phyloP scores from a whole-genome alignment of 2,113 vertebrate genomes.

The Columba janthina region DNA sequence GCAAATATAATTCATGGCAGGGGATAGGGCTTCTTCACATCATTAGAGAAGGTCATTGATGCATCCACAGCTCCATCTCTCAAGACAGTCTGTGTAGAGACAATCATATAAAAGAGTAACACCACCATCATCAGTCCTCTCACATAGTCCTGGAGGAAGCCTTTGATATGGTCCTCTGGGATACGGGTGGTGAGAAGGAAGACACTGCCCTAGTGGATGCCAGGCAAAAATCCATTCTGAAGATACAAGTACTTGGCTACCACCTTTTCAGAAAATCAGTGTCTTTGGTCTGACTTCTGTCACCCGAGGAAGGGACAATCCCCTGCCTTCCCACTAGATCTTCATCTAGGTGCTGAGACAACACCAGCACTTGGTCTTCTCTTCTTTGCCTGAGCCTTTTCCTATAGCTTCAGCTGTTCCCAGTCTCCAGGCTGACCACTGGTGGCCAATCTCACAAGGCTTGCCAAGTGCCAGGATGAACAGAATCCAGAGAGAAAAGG shows the following conservation, averaged over 20 bases:
- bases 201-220: not conserved
- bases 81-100: not conserved
- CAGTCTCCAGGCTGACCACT: not conserved
- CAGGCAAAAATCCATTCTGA: not conserved
- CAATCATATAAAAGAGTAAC: not conserved
- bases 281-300: not conserved
- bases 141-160: not conserved
- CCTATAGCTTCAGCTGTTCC: not conserved
- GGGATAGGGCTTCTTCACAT: not conserved
- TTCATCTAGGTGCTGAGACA: not conserved
- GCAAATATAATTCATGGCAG: not conserved
- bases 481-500: not conserved
- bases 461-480: not conserved
- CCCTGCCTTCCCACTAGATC: not conserved
- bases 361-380: accelerated
- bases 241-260: not conserved
- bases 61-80: not conserved
- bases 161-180: not conserved
- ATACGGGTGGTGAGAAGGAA: not conserved
- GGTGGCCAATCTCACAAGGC: not conserved
- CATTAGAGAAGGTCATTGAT: not conserved
- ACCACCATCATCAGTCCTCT: not conserved
- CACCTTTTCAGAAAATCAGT: not conserved
- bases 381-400: not conserved
- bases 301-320: not conserved